Evolutionary conservation across 2,888 invertebrate species (phyloP).

Genomic region (Latrodectus elegans): DNA sequence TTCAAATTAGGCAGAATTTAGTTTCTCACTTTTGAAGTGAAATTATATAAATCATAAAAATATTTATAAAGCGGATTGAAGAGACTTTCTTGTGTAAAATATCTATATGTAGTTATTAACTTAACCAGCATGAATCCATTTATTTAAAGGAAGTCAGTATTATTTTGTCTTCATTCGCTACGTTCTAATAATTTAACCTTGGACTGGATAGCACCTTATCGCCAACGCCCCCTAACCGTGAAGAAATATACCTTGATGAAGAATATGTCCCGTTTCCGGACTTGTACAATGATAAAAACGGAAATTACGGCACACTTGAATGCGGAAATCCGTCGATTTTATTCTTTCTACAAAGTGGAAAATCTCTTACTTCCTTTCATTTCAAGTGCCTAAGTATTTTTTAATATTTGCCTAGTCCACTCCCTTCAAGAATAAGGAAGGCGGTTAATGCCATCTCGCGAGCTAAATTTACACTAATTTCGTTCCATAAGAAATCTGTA

Average conservation of each 20-base stretch:
- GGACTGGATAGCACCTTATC: conserved; percentile 37
- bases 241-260: conserved; percentile 56
- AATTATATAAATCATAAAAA: too few species aligned
- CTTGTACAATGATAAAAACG: conserved; percentile 51
- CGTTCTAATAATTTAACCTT: conserved; percentile 66
- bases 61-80: too few species aligned
- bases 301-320: conserved; percentile 59
- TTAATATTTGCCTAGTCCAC: conserved; percentile 25
- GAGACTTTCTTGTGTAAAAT: too few species aligned
- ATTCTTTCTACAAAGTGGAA: conserved; percentile 49
- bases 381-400: background rate
- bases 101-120: background rate
- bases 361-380: conserved; percentile 36
- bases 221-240: conserved; percentile 42
- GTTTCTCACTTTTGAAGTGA: too few species aligned
- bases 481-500: too few species aligned
- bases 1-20: too few species aligned
- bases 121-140: background rate
- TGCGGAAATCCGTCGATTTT: conserved; percentile 61
- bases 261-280: conserved; percentile 62
- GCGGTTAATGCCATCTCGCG: conserved; percentile 35
- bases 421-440: background rate
- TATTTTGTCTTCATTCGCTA: conserved; percentile 35
- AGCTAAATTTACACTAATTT: conserved; percentile 8
- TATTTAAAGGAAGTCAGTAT: conserved; percentile 22